Conservation (phyloP, 2,888 invertebrate genomes). For the Napeogenes sylphis region DNA sequence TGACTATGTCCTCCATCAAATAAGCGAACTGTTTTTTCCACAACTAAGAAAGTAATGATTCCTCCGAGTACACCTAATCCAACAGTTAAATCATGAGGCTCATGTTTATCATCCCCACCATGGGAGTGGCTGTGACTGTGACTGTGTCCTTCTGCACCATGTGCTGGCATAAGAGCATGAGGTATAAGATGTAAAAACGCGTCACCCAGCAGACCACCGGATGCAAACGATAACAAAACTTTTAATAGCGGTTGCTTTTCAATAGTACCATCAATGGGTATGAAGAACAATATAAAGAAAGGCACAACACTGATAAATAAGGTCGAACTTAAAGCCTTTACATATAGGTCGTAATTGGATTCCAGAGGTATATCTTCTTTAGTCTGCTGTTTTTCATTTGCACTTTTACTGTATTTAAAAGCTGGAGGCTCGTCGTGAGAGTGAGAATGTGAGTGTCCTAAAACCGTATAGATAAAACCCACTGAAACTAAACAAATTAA, state of each 20-base stretch:
- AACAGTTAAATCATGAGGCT: slow-evolving; percentile 88
- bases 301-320: slow-evolving; percentile 96
- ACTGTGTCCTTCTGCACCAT: slow-evolving; percentile 64
- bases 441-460: slow-evolving; percentile 73
- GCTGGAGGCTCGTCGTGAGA: slow-evolving; percentile 81
- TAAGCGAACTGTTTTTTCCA: slow-evolving; percentile 94
- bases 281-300: slow-evolving; percentile 93
- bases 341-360: slow-evolving; percentile 79
- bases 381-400: slow-evolving; percentile 67
- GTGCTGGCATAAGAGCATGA: slow-evolving; percentile 83
- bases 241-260: slow-evolving; percentile 92
- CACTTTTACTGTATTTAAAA: slow-evolving; percentile 90
- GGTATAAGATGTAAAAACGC: slow-evolving; percentile 99
- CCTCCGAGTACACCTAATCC: slow-evolving; percentile 97
- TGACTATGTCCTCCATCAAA: slow-evolving; percentile 91
- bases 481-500: slow-evolving; percentile 29
- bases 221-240: slow-evolving; percentile 93
- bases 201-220: slow-evolving; percentile 97
- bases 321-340: slow-evolving; percentile 92
- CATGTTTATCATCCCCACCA: slow-evolving; percentile 66
- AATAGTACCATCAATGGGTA: slow-evolving; percentile 92
- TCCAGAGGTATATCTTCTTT: slow-evolving; percentile 51
- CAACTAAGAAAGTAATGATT: slow-evolving; percentile 92
- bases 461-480: slow-evolving; percentile 30
- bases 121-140: slow-evolving; percentile 75